Conservation (phyloP, 2,113 vertebrate genomes). For the Tringa solitaria region DNA sequence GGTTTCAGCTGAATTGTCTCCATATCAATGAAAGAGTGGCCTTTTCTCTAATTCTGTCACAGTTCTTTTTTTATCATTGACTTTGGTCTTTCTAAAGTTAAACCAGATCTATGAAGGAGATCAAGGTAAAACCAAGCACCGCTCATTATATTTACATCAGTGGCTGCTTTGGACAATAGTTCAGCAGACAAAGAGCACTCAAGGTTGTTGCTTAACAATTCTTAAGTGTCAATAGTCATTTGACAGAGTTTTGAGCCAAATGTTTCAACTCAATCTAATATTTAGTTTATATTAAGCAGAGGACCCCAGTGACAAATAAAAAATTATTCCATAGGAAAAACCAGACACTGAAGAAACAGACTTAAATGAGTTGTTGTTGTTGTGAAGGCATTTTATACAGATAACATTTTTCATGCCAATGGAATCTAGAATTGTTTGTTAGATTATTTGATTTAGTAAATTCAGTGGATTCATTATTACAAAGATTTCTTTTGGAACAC, state of each 20-base stretch:
- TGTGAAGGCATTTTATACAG: not conserved
- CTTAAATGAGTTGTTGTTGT: not conserved
- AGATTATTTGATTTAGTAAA: not conserved
- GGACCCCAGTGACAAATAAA: not conserved
- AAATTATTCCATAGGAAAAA: not conserved
- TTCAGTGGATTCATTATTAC: not conserved
- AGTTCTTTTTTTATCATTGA: not conserved
- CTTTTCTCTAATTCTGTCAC: not conserved
- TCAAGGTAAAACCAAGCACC: not conserved
- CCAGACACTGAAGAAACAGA: not conserved
- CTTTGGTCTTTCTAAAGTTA: not conserved
- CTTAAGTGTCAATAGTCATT: not conserved
- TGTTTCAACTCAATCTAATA: not conserved
- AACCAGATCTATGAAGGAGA: not conserved
- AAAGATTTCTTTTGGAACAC: not conserved
- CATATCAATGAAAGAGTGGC: not conserved
- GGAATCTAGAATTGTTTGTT: not conserved
- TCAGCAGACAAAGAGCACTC: not conserved
- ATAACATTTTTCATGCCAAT: not conserved
- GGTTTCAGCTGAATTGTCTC: not conserved
- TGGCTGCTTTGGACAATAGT: not conserved
- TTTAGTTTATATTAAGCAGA: not conserved
- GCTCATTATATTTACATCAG: not conserved
- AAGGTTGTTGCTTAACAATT: not conserved
- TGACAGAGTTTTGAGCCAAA: not conserved